Evolutionary conservation across 2,888 invertebrate genomes (phyloP).

Genomic region (Neria commutata): DNA sequence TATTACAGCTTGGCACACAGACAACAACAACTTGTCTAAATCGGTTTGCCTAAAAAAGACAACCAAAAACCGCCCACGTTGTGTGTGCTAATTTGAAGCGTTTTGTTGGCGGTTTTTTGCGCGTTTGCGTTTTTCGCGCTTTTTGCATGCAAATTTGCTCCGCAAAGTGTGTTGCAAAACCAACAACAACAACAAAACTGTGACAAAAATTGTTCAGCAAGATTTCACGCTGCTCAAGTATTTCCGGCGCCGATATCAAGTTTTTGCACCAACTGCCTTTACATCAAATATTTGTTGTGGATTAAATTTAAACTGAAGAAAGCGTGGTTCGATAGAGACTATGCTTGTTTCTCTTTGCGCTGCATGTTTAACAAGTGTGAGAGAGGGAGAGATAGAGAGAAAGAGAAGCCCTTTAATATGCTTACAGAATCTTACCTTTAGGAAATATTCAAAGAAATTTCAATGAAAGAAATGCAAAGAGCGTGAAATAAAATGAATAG

Average conservation of each 20-base stretch:
- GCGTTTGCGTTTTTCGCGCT: conserved; percentile 21
- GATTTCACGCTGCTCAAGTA: neutral
- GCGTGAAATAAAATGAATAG: conserved; percentile 47
- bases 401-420: neutral
- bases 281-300: no score
- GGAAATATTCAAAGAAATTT: conserved; percentile 29
- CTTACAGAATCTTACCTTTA: neutral
- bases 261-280: no score
- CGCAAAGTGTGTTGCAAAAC: conserved; percentile 40
- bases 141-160: conserved; percentile 44
- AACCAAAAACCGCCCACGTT: conserved; percentile 55
- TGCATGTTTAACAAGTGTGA: no score
- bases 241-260: no score
- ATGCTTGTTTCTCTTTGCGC: no score
- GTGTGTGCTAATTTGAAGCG: conserved; percentile 53
- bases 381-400: no score
- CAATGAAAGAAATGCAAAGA: conserved; percentile 28
- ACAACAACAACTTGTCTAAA: no score
- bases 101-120: conserved; percentile 31
- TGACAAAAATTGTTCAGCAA: neutral
- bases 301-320: no score
- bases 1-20: no score
- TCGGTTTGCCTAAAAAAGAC: no score
- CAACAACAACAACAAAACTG: no score
- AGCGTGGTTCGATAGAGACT: no score